These are phyloP conservation scores for Melanchra persicariae DNA, from an alignment of 2,888 invertebrate species.

Conservation along the genomic window DNA sequence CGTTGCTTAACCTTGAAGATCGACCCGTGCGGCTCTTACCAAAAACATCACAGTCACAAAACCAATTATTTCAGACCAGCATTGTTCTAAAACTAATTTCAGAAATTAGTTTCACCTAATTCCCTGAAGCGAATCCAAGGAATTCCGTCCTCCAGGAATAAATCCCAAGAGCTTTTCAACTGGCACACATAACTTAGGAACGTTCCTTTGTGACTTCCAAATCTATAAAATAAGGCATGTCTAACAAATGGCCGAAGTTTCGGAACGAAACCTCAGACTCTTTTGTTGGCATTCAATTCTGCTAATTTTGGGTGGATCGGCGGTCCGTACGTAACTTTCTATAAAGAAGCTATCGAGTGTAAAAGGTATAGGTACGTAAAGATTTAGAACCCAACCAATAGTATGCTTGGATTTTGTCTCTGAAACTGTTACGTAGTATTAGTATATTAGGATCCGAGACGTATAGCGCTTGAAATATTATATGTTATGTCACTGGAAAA, in stretches of 20 bases:
- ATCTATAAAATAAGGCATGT: conserved; percentile 59
- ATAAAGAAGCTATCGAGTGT: conserved; percentile 31
- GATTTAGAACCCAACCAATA: background rate
- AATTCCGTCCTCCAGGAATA: conserved; percentile 38
- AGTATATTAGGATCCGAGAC: too few relatives aligned
- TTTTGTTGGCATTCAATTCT: conserved; percentile 58
- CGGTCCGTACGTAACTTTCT: conserved; percentile 6
- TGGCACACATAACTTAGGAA: conserved; percentile 52
- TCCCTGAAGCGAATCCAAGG: conserved; percentile 28
- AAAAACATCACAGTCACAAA: conserved; percentile 22
- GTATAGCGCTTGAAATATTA: too few relatives aligned
- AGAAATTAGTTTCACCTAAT: conserved; percentile 46
- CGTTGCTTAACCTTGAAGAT: too few relatives aligned
- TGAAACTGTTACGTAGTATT: too few relatives aligned
- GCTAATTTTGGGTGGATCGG: conserved; percentile 41
- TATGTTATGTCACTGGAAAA: too few relatives aligned
- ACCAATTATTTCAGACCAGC: conserved; percentile 16
- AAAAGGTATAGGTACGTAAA: background rate
- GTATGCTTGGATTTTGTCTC: too few relatives aligned
- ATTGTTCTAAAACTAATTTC: conserved; percentile 49
- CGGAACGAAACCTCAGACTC: conserved; percentile 38
- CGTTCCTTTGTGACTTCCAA: conserved; percentile 53
- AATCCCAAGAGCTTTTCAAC: conserved; percentile 49
- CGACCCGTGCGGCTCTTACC: background rate
- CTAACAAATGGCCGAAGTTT: conserved; percentile 56